Conservation (phyloP, 2,113 vertebrate genomes). For the Siphamia tubifer region DNA sequence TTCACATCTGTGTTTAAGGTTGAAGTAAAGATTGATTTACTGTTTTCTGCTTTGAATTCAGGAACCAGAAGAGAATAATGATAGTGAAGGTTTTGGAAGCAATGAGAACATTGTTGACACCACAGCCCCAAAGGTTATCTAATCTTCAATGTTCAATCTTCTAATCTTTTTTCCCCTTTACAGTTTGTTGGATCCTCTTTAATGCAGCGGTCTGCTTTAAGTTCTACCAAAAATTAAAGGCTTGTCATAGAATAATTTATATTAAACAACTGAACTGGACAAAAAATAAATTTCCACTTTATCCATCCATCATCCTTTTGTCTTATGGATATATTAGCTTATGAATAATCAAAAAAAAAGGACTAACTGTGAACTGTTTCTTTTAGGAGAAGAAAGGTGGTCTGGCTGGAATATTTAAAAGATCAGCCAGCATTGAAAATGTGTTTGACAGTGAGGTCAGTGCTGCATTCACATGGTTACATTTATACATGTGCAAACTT, state of each 20-base stretch:
- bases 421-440: constrained; percentile 52
- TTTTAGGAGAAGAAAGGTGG: constrained; percentile 59
- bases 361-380: not conserved
- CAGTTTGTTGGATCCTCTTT: too few species aligned
- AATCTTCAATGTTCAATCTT: not conserved
- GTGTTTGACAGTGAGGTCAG: constrained; percentile 55
- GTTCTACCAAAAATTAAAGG: too few species aligned
- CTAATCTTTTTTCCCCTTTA: not conserved
- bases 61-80: constrained; percentile 13
- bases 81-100: constrained; percentile 1
- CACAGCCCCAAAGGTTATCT: constrained; percentile 12
- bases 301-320: too few species aligned
- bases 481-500: not conserved
- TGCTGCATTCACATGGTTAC: not conserved
- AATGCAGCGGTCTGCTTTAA: not conserved
- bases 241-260: too few species aligned
- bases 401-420: constrained; percentile 51
- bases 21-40: not conserved
- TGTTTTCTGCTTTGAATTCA: constrained; percentile 12
- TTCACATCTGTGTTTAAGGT: not conserved
- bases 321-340: not conserved
- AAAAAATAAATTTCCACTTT: too few species aligned
- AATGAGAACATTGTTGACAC: constrained; percentile 33
- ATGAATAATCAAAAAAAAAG: not conserved
- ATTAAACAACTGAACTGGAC: too few species aligned